phyloP scores from a whole-genome alignment of 2,797 vertebrate genomes.

The Euphonia xanthogaster region DNA sequence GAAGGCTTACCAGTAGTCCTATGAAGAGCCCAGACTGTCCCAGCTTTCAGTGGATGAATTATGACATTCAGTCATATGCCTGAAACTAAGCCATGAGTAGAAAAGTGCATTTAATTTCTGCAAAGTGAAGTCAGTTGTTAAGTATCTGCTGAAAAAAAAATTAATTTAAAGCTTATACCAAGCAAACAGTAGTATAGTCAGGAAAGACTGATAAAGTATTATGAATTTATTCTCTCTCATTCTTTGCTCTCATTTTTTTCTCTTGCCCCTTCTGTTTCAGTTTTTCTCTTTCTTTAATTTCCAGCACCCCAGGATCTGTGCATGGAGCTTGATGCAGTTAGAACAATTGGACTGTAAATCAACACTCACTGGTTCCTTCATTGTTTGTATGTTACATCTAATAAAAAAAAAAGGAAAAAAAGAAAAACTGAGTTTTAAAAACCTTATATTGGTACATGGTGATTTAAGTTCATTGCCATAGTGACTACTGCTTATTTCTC shows the following conservation, averaged over 20 bases:
- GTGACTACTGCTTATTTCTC: constrained; percentile 46
- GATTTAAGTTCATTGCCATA: constrained; percentile 54
- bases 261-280: not conserved
- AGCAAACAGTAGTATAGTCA: not conserved
- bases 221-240: not conserved
- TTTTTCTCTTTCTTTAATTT: not conserved
- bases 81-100: not conserved
- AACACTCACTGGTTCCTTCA: not conserved
- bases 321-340: not conserved
- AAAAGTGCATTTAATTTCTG: not conserved
- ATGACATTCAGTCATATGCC: not conserved
- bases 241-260: not conserved
- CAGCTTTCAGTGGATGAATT: not conserved
- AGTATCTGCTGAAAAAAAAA: not conserved
- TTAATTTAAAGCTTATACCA: not conserved
- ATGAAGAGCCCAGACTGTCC: not conserved
- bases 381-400: not conserved
- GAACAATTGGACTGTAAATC: not conserved
- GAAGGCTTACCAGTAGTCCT: not conserved
- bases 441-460: not conserved
- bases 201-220: not conserved
- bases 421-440: not conserved
- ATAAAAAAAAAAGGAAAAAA: not conserved
- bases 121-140: not conserved
- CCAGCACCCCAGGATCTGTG: not conserved